phyloP scores from a whole-genome alignment of 2,797 vertebrate species.

The Hephaestus fuliginosus region DNA sequence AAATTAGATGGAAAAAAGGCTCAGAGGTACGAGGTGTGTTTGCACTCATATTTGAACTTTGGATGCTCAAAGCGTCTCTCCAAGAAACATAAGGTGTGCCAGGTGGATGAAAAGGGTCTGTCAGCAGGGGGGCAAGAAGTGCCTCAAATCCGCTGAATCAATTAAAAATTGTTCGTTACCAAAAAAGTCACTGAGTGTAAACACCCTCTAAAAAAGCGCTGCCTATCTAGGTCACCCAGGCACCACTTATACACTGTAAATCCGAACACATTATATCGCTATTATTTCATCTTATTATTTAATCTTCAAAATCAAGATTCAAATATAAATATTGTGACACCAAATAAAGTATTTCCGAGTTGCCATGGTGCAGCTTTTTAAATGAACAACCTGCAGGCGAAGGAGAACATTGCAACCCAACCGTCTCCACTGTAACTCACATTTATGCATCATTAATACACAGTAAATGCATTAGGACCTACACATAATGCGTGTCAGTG shows the following conservation, averaged over 20 bases:
- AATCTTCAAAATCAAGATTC: constrained; percentile 16
- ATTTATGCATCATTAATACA: not conserved
- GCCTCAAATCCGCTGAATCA: constrained; percentile 36
- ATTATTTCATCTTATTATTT: too few species aligned
- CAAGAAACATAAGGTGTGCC: constrained; percentile 10
- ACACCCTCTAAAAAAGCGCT: constrained; percentile 3
- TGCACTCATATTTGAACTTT: constrained; percentile 21
- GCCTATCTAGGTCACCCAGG: constrained; percentile 45
- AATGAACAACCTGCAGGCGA: not conserved
- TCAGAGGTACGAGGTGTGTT: not conserved
- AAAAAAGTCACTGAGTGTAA: constrained; percentile 20
- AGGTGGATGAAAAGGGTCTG: constrained; percentile 23
- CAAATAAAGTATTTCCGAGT: constrained; percentile 2
- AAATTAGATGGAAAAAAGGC: constrained; percentile 6
- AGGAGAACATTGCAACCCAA: not conserved
- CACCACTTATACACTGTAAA: constrained; percentile 3
- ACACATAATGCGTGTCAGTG: not conserved
- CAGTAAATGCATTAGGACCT: not conserved
- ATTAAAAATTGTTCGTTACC: constrained; percentile 33
- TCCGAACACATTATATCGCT: constrained; percentile 15
- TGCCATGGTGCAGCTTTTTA: constrained; percentile 19
- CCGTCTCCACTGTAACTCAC: not conserved
- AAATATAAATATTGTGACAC: constrained; percentile 14
- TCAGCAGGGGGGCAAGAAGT: constrained; percentile 22
- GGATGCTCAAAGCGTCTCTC: constrained; percentile 23